phyloP scores from a whole-genome alignment of 2,888 invertebrate genomes.

The Uropetala carovei region DNA sequence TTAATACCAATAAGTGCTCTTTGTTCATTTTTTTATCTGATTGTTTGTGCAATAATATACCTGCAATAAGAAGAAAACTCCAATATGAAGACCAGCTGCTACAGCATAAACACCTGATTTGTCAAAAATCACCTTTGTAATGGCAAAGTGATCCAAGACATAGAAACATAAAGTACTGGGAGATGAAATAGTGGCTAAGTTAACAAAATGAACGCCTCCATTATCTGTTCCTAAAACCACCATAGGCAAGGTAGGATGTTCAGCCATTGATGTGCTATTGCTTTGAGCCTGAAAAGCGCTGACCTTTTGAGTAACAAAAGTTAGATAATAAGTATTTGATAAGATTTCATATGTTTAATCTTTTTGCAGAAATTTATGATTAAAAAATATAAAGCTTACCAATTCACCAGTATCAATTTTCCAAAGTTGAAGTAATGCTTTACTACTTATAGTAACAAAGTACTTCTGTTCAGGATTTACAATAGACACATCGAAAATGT shows the following conservation, averaged over 20 bases:
- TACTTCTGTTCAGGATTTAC: constrained; percentile 23
- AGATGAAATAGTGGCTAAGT: background rate
- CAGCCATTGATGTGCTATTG: background rate
- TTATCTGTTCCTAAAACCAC: background rate
- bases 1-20: background rate
- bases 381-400: constrained; percentile 23
- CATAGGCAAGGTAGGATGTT: constrained; percentile 15
- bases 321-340: background rate
- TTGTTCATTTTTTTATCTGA: background rate
- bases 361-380: background rate
- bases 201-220: constrained; percentile 13
- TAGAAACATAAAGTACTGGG: background rate
- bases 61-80: constrained; percentile 26
- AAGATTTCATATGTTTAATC: no score
- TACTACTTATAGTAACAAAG: background rate
- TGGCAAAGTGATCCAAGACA: constrained; percentile 15
- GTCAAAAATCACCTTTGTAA: constrained; percentile 13
- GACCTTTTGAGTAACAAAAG: background rate
- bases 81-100: constrained; percentile 6
- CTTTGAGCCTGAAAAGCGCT: background rate
- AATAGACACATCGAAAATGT: constrained; percentile 16
- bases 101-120: background rate
- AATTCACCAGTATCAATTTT: constrained; percentile 27
- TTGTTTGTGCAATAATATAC: background rate
- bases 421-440: constrained; percentile 25